Evolutionary conservation across 2,888 invertebrate species (phyloP).

Genomic region (Azorinus chamasolen): DNA sequence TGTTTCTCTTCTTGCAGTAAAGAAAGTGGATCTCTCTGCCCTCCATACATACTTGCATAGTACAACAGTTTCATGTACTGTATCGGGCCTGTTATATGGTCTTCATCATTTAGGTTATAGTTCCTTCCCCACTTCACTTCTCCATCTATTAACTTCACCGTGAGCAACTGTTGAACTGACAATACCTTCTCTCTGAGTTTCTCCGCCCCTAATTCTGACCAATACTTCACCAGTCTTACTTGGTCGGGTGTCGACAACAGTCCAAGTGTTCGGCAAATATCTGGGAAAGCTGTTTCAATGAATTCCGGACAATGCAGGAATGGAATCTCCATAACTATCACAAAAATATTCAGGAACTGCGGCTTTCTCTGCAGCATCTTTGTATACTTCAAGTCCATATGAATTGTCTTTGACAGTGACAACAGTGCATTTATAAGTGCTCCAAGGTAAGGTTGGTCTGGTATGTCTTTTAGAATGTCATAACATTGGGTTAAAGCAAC

Average conservation of each 20-base stretch:
- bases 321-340: constrained; percentile 93
- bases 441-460: constrained; percentile 88
- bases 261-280: constrained; percentile 90
- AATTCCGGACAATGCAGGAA: constrained; percentile 90
- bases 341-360: constrained; percentile 89
- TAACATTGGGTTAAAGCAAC: constrained; percentile 91
- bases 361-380: constrained; percentile 86
- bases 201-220: constrained; percentile 89
- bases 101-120: constrained; percentile 94
- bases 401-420: constrained; percentile 91
- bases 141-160: constrained; percentile 91
- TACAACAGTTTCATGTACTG: constrained; percentile 92
- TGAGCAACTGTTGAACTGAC: constrained; percentile 94
- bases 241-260: constrained; percentile 92
- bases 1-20: constrained; percentile 81
- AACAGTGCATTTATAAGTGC: constrained; percentile 92
- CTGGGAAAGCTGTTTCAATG: constrained; percentile 93
- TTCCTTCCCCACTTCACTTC: constrained; percentile 88
- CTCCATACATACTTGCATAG: constrained; percentile 95
- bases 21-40: constrained; percentile 86
- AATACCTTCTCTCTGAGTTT: constrained; percentile 77
- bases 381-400: constrained; percentile 90
- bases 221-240: constrained; percentile 92
- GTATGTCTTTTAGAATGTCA: constrained; percentile 87
- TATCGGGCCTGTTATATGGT: constrained; percentile 93